Evolutionary conservation across 1,140 invertebrate genomes (phyloP).

Genomic region (Babylonia areolata): DNA sequence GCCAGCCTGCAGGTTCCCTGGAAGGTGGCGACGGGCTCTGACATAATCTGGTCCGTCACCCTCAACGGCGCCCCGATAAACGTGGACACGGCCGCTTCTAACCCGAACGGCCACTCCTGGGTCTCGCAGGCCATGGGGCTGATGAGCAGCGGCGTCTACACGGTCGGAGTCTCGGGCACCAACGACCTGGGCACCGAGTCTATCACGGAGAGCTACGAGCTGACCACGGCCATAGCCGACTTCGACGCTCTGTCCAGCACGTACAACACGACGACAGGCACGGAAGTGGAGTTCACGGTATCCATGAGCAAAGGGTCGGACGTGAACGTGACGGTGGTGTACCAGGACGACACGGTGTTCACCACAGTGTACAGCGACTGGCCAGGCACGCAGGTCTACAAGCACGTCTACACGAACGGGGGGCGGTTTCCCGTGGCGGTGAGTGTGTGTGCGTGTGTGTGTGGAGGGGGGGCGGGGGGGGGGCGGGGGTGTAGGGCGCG

Average conservation of each 20-base stretch:
- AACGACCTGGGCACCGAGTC: constrained; percentile 51
- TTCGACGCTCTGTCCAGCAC: background rate
- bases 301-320: constrained; percentile 57
- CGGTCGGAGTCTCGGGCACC: constrained; percentile 46
- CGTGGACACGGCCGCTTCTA: background rate
- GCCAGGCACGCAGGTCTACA: constrained; percentile 33
- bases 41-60: constrained; percentile 44
- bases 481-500: too few species aligned
- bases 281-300: constrained; percentile 43
- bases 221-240: constrained; percentile 50
- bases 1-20: constrained; percentile 40
- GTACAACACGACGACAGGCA: constrained; percentile 37
- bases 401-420: constrained; percentile 55
- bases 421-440: constrained; percentile 56
- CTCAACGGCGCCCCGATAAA: constrained; percentile 29
- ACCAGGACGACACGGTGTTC: constrained; percentile 46
- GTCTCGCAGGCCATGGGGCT: background rate
- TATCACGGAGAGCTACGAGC: constrained; percentile 48
- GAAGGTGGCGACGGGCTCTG: constrained; percentile 43
- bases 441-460: background rate
- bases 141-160: constrained; percentile 14
- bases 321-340: constrained; percentile 57
- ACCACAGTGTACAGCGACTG: constrained; percentile 35
- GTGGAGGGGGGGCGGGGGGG: too few species aligned
- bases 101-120: background rate